Conservation (phyloP, 2,797 vertebrate genomes). For the Artibeus jamaicensis region DNA sequence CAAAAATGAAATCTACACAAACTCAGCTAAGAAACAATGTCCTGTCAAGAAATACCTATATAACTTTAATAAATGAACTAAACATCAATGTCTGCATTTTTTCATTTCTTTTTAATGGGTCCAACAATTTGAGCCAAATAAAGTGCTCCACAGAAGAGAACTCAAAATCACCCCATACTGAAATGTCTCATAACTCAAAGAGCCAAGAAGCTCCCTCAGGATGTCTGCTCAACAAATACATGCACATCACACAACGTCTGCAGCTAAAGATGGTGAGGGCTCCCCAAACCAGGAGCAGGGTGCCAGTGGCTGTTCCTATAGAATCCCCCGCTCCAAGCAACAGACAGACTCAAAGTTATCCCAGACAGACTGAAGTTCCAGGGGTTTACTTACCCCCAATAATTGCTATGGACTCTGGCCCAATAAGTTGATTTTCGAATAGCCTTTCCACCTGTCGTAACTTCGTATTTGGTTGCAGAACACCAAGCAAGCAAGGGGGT, state of each 20-base stretch:
- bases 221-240: not conserved
- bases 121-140: not conserved
- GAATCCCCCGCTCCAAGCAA: not conserved
- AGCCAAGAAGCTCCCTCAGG: not conserved
- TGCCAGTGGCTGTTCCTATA: not conserved
- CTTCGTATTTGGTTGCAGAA: constrained; percentile 91
- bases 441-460: constrained; percentile 89
- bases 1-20: not conserved
- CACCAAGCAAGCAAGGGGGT: constrained; percentile 89
- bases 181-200: not conserved
- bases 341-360: not conserved
- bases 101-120: not conserved
- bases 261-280: not conserved
- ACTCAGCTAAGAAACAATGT: not conserved
- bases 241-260: rapidly evolving
- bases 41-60: not conserved
- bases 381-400: constrained; percentile 87
- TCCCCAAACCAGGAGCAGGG: not conserved
- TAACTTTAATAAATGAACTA: not conserved
- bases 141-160: not conserved
- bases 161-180: not conserved
- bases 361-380: not conserved
- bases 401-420: constrained; percentile 93
- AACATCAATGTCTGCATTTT: not conserved
- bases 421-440: constrained; percentile 90